These are phyloP conservation scores for Pterobdella sp. DNA, from an alignment of 2,888 invertebrate species.

Conservation along the genomic window DNA sequence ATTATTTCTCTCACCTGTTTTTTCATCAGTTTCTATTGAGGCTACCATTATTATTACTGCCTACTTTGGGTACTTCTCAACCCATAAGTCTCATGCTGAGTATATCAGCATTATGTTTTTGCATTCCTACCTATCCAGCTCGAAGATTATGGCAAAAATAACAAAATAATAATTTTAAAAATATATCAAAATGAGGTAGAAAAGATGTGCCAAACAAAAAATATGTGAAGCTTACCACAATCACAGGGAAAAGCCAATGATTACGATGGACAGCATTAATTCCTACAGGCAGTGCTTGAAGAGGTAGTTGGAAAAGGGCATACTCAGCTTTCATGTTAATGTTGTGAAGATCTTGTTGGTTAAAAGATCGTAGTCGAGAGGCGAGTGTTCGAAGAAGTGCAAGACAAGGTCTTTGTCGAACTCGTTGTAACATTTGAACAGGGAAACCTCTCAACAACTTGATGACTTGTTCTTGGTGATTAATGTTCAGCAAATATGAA, in stretches of 20 bases:
- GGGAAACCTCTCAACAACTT: constrained; percentile 48
- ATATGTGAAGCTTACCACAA: constrained; percentile 44
- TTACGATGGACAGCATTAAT: constrained; percentile 44
- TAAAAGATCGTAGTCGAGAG: constrained; percentile 41
- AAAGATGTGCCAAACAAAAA: background rate
- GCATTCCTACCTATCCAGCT: too few species aligned
- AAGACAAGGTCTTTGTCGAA: constrained; percentile 45
- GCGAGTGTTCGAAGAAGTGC: constrained; percentile 46
- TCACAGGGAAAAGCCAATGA: constrained; percentile 51
- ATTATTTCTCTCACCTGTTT: too few species aligned
- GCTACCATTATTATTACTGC: too few species aligned
- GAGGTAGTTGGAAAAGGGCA: constrained; percentile 44
- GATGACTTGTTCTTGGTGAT: constrained; percentile 45
- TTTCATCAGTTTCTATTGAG: too few species aligned
- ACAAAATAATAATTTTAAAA: background rate
- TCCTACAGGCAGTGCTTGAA: constrained; percentile 44
- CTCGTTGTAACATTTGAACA: constrained; percentile 41
- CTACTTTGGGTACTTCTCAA: too few species aligned
- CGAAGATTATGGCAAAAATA: background rate
- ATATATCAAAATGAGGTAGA: background rate
- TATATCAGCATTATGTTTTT: too few species aligned
- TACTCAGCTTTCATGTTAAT: constrained; percentile 46
- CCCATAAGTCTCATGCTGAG: too few species aligned
- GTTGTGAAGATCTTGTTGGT: constrained; percentile 39
- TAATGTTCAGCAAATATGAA: constrained; percentile 39